These are phyloP conservation scores for Apamea crenata DNA, from an alignment of 2,888 invertebrate genomes.

Conservation along the genomic window DNA sequence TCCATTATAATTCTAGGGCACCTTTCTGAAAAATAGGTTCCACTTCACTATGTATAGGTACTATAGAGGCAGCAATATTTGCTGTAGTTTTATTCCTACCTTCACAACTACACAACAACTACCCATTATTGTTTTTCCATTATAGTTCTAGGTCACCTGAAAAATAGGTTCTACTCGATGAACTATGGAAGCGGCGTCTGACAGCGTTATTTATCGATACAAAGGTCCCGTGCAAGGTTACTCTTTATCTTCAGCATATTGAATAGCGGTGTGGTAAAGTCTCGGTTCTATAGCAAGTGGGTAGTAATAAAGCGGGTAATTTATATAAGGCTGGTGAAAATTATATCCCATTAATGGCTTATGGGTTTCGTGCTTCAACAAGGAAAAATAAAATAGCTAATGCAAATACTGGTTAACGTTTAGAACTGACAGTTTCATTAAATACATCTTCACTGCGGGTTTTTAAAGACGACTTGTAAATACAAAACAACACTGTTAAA, in stretches of 20 bases:
- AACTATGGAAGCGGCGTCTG: slow-evolving; percentile 18
- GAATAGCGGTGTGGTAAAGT: slow-evolving; percentile 28
- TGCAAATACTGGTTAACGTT: no score
- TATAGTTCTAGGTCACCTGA: slow-evolving; percentile 35
- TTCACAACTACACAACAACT: background rate
- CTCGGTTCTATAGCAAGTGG: background rate
- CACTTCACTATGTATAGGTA: background rate
- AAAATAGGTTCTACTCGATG: slow-evolving; percentile 30
- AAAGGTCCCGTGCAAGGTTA: slow-evolving; percentile 47
- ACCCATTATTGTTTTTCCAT: slow-evolving; percentile 12
- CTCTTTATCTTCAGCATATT: slow-evolving; percentile 41
- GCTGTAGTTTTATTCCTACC: background rate
- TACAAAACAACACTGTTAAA: no score
- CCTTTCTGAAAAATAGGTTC: slow-evolving; percentile 32
- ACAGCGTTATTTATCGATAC: slow-evolving; percentile 62
- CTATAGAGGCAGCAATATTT: background rate
- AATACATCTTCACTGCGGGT: no score
- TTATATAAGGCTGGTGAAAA: background rate
- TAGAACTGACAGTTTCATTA: no score
- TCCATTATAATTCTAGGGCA: slow-evolving; percentile 26
- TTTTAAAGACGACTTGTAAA: no score
- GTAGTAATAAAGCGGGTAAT: background rate
- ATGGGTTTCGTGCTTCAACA: no score
- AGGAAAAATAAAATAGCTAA: no score
- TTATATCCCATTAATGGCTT: background rate